Evolutionary conservation across 2,113 vertebrate species (phyloP).

Genomic region (Microcebus lehilahytsara): DNA sequence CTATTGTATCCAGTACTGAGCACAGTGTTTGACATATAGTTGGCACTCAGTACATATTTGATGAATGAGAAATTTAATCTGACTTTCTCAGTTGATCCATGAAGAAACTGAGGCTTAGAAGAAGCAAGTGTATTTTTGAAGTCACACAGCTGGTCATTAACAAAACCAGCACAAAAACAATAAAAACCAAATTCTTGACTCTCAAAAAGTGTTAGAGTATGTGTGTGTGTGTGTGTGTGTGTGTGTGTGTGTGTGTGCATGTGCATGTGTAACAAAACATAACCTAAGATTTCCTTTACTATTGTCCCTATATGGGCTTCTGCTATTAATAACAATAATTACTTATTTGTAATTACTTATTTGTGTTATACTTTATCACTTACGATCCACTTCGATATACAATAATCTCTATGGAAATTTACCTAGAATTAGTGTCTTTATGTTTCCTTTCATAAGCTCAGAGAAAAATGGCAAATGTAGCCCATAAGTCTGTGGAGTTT

Average conservation of each 20-base stretch:
- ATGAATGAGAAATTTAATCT: neutral
- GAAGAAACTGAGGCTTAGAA: neutral
- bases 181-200: neutral
- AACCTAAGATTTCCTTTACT: neutral
- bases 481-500: neutral
- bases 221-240: neutral
- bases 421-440: neutral
- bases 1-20: neutral
- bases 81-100: neutral
- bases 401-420: neutral
- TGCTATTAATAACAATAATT: neutral
- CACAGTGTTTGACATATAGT: neutral
- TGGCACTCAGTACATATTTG: neutral
- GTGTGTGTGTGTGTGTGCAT: neutral
- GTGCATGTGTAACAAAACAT: neutral
- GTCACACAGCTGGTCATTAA: neutral
- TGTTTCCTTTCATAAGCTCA: neutral
- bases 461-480: neutral
- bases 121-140: neutral
- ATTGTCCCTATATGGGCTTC: neutral
- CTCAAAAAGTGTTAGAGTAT: neutral
- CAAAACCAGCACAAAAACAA: neutral
- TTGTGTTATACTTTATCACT: neutral
- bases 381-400: neutral
- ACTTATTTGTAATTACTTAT: neutral